Evolutionary conservation across 2,888 invertebrate genomes (phyloP).

Genomic region (Mesoligia furuncula): DNA sequence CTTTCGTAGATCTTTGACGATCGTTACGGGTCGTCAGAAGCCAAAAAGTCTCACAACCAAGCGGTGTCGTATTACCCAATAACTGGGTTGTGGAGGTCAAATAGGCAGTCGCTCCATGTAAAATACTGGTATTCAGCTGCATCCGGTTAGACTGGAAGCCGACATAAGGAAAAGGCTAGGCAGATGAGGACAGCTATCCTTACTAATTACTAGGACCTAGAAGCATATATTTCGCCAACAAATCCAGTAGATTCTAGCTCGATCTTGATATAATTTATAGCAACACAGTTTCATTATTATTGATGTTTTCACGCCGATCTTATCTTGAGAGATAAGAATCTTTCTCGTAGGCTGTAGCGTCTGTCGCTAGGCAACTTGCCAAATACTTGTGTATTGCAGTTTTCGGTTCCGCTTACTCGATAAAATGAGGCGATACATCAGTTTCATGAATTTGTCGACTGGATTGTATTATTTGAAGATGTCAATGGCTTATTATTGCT

Average conservation of each 20-base stretch:
- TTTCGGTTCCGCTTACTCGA: constrained; percentile 42
- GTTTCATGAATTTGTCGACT: constrained; percentile 24
- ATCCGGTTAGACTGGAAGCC: too few species aligned
- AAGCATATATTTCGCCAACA: constrained; percentile 12
- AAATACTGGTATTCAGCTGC: too few species aligned
- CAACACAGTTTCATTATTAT: constrained; percentile 40
- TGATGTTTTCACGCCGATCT: constrained; percentile 54
- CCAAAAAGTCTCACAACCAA: too few species aligned
- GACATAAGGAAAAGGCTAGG: too few species aligned
- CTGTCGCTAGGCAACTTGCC: constrained; percentile 51
- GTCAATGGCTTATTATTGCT: neutral
- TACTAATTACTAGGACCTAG: neutral
- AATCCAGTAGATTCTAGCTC: constrained; percentile 7
- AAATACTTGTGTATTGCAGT: constrained; percentile 48
- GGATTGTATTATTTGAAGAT: constrained; percentile 2
- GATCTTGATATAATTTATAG: constrained; percentile 54
- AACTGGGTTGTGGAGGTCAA: too few species aligned
- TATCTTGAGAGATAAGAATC: constrained; percentile 51
- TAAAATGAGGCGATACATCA: constrained; percentile 22
- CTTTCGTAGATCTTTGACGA: too few species aligned
- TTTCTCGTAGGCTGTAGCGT: constrained; percentile 41
- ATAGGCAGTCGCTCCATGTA: too few species aligned
- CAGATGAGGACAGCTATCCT: neutral
- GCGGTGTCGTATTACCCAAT: too few species aligned
- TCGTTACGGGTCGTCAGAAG: too few species aligned